A percentile compares a stretch with the other conserved stretches of the same genome.
Evolutionary conservation across 2,797 vertebrate genomes (phyloP).

Genomic region (Ispidina lecontei): DNA sequence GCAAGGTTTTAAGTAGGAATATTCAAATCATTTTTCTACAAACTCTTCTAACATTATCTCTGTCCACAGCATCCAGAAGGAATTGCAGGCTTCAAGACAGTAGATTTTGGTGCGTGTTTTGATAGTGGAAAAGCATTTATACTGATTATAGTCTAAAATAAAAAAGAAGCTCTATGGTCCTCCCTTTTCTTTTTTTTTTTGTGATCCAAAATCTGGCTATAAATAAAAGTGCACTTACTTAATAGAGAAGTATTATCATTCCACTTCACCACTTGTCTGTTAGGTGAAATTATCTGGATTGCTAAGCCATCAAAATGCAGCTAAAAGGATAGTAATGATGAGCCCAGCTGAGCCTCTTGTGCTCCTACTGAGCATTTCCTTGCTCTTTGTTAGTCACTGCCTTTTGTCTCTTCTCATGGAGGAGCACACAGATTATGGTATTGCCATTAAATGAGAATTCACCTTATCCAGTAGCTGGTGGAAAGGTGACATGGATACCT

Average conservation of each 20-base stretch:
- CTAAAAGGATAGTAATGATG: background rate
- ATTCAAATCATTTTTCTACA: background rate
- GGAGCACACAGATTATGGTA: background rate
- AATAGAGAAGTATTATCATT: background rate
- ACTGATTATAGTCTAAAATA: background rate
- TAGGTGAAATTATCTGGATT: conserved; percentile 10
- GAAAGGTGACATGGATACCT: background rate
- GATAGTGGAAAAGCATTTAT: background rate
- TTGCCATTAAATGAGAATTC: background rate
- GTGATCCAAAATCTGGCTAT: background rate
- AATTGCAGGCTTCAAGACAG: background rate
- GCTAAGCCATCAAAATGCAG: background rate
- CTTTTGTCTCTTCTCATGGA: background rate
- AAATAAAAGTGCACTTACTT: background rate
- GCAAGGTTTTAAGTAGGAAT: background rate
- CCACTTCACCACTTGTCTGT: background rate
- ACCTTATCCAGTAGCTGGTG: background rate
- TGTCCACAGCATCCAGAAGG: background rate
- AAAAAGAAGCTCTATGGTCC: background rate
- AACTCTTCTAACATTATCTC: background rate
- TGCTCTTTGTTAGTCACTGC: background rate
- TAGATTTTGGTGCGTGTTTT: background rate
- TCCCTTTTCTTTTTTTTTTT: background rate
- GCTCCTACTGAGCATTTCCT: background rate
- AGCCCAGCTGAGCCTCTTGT: background rate